Evolutionary conservation across 1,140 invertebrate genomes (phyloP).

Genomic region (Pseudobourletiella spinata): DNA sequence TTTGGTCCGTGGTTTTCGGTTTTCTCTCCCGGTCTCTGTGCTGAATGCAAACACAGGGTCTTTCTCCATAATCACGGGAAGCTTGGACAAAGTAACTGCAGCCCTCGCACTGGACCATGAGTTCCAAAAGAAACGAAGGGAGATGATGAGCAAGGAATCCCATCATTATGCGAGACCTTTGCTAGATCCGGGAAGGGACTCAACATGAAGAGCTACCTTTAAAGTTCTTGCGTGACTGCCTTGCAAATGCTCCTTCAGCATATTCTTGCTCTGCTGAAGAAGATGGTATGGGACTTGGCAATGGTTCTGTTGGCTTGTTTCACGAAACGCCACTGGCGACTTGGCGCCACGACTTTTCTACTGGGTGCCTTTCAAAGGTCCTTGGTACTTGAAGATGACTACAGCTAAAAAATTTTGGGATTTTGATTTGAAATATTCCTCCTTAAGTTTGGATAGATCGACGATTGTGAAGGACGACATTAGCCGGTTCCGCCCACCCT

Average conservation of each 20-base stretch:
- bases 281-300: constrained; percentile 88
- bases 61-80: constrained; percentile 87
- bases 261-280: too few species aligned
- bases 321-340: constrained; percentile 87
- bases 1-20: constrained; percentile 73
- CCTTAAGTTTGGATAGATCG: constrained; percentile 51
- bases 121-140: constrained; percentile 84
- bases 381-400: constrained; percentile 11
- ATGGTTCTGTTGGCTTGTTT: constrained; percentile 89
- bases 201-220: constrained; percentile 93
- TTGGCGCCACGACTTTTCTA: constrained; percentile 98
- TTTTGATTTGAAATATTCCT: not conserved
- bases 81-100: constrained; percentile 89
- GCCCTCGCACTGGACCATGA: constrained; percentile 93
- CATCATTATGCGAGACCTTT: constrained; percentile 81
- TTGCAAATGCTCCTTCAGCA: too few species aligned
- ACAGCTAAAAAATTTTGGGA: not conserved
- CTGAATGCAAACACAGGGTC: constrained; percentile 95
- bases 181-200: constrained; percentile 89
- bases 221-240: too few species aligned
- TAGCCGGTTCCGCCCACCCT: constrained; percentile 65
- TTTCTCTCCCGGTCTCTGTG: constrained; percentile 89
- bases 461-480: constrained; percentile 69
- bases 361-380: constrained; percentile 84
- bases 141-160: constrained; percentile 77